Base-by-base conservation (phyloP, 2,888 invertebrate species). In the Chloroclysta siterata region DNA sequence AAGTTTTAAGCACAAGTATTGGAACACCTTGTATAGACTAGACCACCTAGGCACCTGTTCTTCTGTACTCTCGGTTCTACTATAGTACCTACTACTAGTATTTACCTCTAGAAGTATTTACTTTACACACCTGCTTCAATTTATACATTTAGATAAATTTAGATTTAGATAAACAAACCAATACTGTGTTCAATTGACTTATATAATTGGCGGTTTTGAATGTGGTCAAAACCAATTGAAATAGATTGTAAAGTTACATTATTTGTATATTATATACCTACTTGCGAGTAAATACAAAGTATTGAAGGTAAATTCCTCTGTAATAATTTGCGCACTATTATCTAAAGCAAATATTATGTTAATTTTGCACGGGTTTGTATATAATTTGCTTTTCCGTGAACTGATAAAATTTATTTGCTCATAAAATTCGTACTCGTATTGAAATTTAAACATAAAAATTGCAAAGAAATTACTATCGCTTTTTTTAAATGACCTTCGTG, bases 321-420 rank as follows among this genome's bases (percentile, higher is more conserved):
- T 39, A 52, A 39, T 52, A 17, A 17, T 39, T 52, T 52, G 44
- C 33, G 55, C 55, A 36, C 8, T 14, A 47, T 53, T 53, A 51
- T 65, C 54, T 61, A 53, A 11, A 10, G 39, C 50, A 66, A 59
- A 63, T 53, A 53, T 55, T 58, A 52, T 48, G 39, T 46, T 62
- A 33, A 54, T 53, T 60, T 46, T 53, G 17, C 28, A 56, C 50
- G 50, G 53, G 22, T 22, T 56, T 63, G n/a, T 14, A 22, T 51
- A 51, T 36, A 57, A 55, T 53, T 58, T 46, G 33, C 33, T 48
- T 60, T 29, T 60, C 52, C 57, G 47, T 53, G 51, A 41, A 60
- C n/a, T 60, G 66, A 62, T 66, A 62, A 65, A 54, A 44, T 6
- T 7, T 17, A 42, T 53, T 53, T n/a, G 29, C 28, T 28, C 28